Percentiles rank a stretch among this genome's conserved stretches.
Conservation (phyloP, 2,113 vertebrate genomes). For the Zapornia atra region DNA sequence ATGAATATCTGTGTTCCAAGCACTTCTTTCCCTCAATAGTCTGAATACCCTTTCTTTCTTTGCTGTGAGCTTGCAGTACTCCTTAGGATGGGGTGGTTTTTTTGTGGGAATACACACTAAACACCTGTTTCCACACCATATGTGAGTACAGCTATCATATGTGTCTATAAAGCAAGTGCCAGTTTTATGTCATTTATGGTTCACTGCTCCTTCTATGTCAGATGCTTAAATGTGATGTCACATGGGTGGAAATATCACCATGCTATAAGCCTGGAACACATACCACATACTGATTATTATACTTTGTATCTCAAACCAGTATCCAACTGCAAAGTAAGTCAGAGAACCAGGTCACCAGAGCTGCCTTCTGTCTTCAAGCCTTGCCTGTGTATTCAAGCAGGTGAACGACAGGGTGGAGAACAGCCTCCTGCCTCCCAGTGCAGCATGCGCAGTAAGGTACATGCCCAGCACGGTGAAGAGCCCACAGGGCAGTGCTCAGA, state of each 20-base stretch:
- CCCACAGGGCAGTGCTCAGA: not conserved
- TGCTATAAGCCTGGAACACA: not conserved
- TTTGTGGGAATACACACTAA: not conserved
- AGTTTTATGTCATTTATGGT: not conserved
- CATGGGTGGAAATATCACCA: not conserved
- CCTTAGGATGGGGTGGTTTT: not conserved
- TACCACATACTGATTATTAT: accelerated
- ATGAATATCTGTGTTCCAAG: not conserved
- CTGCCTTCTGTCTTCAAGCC: not conserved
- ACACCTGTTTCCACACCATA: not conserved
- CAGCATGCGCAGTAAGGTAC: not conserved
- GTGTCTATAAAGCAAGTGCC: not conserved
- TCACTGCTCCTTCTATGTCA: not conserved
- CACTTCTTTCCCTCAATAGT: not conserved
- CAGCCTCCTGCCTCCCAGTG: not conserved
- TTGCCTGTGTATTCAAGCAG: not conserved
- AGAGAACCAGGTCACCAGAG: not conserved
- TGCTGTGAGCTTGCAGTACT: not conserved
- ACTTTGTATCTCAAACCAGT: not conserved
- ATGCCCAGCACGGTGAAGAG: not conserved
- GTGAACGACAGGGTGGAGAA: not conserved
- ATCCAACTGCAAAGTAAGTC: not conserved
- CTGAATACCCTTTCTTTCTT: not conserved
- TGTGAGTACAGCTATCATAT: not conserved
- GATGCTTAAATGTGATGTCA: not conserved